Evolutionary conservation across 2,113 vertebrate species (phyloP), one percentile per base, ranked within the genome.

Genomic region (Amblyopsis rosae): DNA sequence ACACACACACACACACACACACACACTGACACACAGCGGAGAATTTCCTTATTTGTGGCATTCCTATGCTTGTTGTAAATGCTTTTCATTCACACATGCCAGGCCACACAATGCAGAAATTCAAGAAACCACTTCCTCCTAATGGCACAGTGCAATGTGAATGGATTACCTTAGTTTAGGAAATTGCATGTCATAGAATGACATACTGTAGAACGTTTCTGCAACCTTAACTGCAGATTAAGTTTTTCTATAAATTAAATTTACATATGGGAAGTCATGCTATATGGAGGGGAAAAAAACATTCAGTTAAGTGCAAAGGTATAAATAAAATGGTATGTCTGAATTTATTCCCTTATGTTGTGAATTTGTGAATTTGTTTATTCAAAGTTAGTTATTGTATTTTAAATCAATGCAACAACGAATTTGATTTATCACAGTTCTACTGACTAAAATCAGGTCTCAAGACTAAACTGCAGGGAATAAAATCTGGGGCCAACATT

Each of bases 11-110:
- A 54, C 53, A 17, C 65, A 56, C 51, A 57, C 13, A 19, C 53
- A 68, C 57, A 49, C 68, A 33, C 59, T 26, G 26, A 70, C 57
- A 57, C n/a, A 80, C 59, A 69, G 12, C 15, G 1, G n/a, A n/a
- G 6, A 59, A 68, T 66, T 47, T 82, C 73, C 50, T 72, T 66
- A 69, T 64, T 70, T 55, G 55, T 83, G 69, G 67, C 81, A 87
- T 83, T 88, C 81, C 76, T 65, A 76, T 53, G 72, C 75, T 86
- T 62, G 69, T 72, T 76, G 10, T 86, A 89, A 84, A 88, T 89
- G 83, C 82, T 83, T 85, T 87, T 90, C 89, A 92, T 91, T 90
- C 87, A 78, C 76, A 81, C 91, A 93, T 93, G 91, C 91, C 88
- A 92, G 87, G 88, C 87, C 88, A 83, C 87, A 93, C 81, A 92